Evolutionary conservation across 2,888 invertebrate genomes (phyloP).

Genomic region (Sclerodermus sp.): DNA sequence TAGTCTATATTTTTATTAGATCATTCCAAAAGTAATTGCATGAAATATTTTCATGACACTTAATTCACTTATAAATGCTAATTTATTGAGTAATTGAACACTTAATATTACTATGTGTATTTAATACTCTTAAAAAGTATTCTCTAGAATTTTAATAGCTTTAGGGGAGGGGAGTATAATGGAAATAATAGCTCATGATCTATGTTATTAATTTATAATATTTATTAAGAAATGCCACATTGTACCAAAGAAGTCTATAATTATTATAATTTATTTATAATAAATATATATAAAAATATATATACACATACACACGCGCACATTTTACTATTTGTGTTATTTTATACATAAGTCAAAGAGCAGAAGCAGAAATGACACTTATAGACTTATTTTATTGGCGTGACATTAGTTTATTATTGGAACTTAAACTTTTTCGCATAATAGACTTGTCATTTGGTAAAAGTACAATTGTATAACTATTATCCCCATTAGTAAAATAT

Average conservation of each 20-base stretch:
- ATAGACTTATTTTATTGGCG: slow-evolving; percentile 23
- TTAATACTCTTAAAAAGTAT: no score
- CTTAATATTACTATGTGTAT: no score
- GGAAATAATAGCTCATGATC: no score
- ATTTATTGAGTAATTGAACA: no score
- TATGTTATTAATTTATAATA: slow-evolving; percentile 6
- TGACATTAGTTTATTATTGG: slow-evolving; percentile 49
- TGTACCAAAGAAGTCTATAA: slow-evolving; percentile 10
- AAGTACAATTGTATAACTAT: slow-evolving; percentile 59
- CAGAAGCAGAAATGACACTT: slow-evolving; percentile 10
- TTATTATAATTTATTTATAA: slow-evolving; percentile 13
- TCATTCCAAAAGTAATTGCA: no score
- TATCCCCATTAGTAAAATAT: slow-evolving; percentile 60
- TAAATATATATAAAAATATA: slow-evolving; percentile 14
- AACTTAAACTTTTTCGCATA: slow-evolving; percentile 51
- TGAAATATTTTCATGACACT: no score
- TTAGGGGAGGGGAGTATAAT: no score
- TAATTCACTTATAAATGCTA: no score
- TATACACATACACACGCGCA: no score
- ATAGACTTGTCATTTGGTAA: slow-evolving; percentile 44
- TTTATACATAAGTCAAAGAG: slow-evolving; percentile 9
- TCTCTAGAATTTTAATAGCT: no score
- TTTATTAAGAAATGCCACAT: slow-evolving; percentile 8
- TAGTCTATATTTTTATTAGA: no score
- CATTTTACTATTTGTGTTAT: slow-evolving; percentile 1